Percentiles rank a stretch among this genome's conserved stretches.
Evolutionary conservation across 2,797 vertebrate species (phyloP).

Genomic region (Protosalanx chinensis): DNA sequence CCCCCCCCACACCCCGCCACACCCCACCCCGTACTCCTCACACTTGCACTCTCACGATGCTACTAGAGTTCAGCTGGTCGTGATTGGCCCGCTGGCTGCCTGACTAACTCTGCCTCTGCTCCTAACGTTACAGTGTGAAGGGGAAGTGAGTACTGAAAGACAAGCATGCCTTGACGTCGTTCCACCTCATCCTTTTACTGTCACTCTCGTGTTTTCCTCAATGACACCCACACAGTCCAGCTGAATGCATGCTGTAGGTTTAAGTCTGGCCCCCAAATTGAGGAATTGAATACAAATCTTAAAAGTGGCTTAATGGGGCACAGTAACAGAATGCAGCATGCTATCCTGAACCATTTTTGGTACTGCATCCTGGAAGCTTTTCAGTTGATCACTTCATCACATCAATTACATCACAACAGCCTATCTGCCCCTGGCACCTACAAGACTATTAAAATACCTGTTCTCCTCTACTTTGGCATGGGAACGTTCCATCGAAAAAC

Average conservation of each 20-base stretch:
- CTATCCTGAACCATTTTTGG: background rate
- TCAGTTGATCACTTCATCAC: background rate
- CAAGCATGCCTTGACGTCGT: slow-evolving; percentile 22
- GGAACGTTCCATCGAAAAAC: background rate
- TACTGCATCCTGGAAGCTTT: no score
- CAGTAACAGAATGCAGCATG: background rate
- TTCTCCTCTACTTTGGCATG: slow-evolving; percentile 12
- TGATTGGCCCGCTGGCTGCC: slow-evolving; percentile 31
- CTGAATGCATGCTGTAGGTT: slow-evolving; percentile 14
- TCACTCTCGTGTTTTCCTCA: slow-evolving; percentile 13
- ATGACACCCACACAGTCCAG: background rate
- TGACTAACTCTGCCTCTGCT: slow-evolving; percentile 62
- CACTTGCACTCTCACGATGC: background rate
- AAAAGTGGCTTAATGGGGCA: background rate
- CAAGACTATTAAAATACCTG: background rate
- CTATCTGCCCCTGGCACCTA: background rate
- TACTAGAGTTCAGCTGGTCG: background rate
- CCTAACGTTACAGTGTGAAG: slow-evolving; percentile 89
- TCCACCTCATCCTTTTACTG: slow-evolving; percentile 24
- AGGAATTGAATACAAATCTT: slow-evolving; percentile 16
- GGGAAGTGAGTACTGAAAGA: slow-evolving; percentile 91
- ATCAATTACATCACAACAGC: background rate
- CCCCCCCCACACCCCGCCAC: background rate
- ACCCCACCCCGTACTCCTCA: background rate
- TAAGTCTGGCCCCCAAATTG: background rate